These are phyloP conservation scores for Lagopus muta DNA, from an alignment of 2,113 vertebrate species.

Conservation along the genomic window DNA sequence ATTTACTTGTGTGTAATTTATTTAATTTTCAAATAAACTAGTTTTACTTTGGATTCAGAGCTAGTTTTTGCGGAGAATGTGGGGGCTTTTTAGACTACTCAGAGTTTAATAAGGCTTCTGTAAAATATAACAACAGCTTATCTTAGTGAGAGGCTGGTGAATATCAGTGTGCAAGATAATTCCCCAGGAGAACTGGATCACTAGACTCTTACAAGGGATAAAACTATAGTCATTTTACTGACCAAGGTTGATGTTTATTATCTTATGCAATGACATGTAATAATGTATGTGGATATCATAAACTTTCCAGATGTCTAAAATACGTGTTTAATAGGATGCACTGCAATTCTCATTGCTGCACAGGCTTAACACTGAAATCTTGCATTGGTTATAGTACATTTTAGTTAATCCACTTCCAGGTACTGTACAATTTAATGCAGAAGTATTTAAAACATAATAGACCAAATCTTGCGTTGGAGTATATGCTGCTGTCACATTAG, in stretches of 20 bases:
- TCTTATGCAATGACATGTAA: accelerated
- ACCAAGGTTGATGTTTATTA: neutral
- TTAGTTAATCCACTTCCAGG: neutral
- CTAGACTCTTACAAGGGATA: neutral
- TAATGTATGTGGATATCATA: neutral
- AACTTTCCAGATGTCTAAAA: neutral
- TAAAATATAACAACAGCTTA: neutral
- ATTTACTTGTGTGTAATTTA: neutral
- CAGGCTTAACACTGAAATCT: neutral
- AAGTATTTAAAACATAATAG: neutral
- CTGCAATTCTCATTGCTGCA: neutral
- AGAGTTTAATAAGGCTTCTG: neutral
- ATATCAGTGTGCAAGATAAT: neutral
- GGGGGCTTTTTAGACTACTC: neutral
- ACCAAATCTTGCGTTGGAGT: neutral
- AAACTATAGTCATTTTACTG: neutral
- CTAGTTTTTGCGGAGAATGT: neutral
- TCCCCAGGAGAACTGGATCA: neutral
- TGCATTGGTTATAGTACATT: neutral
- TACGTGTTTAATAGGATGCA: neutral
- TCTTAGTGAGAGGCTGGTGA: neutral
- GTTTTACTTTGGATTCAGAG: neutral
- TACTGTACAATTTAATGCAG: neutral
- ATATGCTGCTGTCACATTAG: neutral
- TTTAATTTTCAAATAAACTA: neutral